Conservation (phyloP, 1,140 invertebrate genomes). For the Ostrea denselamellosa region DNA sequence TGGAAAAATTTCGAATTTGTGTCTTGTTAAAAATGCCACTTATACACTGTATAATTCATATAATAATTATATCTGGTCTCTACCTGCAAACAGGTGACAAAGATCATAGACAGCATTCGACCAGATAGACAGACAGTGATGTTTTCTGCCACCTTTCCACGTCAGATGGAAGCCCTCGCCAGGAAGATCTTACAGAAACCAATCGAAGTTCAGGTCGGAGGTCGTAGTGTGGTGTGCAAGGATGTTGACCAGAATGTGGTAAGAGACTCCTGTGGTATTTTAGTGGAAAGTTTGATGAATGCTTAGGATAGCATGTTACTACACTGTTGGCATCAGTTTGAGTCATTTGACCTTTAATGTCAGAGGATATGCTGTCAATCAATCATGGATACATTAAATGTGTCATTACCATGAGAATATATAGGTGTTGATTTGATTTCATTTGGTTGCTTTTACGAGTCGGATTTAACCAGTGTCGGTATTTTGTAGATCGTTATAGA, state of each 20-base stretch:
- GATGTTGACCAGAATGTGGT: conserved; percentile 98
- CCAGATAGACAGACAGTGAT: conserved; percentile 99
- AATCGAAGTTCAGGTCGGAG: conserved; percentile 95
- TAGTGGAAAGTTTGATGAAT: too few species aligned
- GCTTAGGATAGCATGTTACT: too few species aligned
- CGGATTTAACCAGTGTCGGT: too few species aligned
- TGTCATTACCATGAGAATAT: too few species aligned
- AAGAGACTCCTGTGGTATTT: conserved; percentile 49
- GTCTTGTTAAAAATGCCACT: too few species aligned
- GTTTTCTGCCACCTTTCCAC: conserved; percentile 99
- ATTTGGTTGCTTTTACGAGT: too few species aligned
- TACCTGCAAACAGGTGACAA: conserved; percentile 86
- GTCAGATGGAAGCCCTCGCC: conserved; percentile 99
- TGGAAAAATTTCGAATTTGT: too few species aligned
- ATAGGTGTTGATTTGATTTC: too few species aligned
- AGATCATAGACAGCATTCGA: conserved; percentile 97
- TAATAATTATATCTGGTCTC: not conserved
- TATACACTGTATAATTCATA: not conserved
- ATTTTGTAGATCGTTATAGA: conserved; percentile 85
- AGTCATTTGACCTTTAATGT: too few species aligned
- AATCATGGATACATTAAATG: too few species aligned
- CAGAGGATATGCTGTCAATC: too few species aligned
- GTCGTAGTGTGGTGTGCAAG: conserved; percentile 97
- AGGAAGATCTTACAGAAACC: conserved; percentile 95
- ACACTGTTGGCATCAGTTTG: too few species aligned